Evolutionary conservation across 2,888 invertebrate genomes (phyloP).

Genomic region (Shargacucullia verbasci): DNA sequence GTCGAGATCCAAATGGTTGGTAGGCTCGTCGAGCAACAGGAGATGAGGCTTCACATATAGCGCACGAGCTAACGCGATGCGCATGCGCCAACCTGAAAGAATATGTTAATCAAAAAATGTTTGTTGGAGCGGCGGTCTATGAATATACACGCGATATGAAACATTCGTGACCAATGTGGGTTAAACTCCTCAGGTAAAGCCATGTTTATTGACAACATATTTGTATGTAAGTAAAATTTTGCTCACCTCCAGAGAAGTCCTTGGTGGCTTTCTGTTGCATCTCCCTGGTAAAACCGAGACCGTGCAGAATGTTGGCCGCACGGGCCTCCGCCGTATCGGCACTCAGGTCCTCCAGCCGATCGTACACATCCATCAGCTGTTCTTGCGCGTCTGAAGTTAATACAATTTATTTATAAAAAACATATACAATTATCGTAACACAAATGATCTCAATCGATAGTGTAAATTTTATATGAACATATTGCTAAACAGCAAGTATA

Average conservation of each 20-base stretch:
- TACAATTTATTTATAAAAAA: background rate
- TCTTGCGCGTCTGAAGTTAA: constrained; percentile 94
- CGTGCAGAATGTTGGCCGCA: constrained; percentile 98
- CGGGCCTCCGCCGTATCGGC: constrained; percentile 98
- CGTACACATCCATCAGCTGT: constrained; percentile 99
- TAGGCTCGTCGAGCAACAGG: constrained; percentile 98
- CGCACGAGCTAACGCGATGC: constrained; percentile 98
- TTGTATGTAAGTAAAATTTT: background rate
- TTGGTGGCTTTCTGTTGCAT: constrained; percentile 96
- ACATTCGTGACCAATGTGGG: too few species aligned
- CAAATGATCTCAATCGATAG: too few species aligned
- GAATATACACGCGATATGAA: too few species aligned
- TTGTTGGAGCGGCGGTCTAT: too few species aligned
- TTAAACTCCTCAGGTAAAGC: too few species aligned
- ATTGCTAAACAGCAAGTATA: background rate
- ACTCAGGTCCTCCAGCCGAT: constrained; percentile 98
- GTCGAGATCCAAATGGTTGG: constrained; percentile 99
- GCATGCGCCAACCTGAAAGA: constrained; percentile 97
- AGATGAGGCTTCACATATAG: constrained; percentile 99
- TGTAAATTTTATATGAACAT: too few species aligned
- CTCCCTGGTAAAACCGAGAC: constrained; percentile 97
- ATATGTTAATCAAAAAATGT: background rate
- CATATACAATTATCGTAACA: background rate
- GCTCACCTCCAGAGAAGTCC: constrained; percentile 94
- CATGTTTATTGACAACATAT: too few species aligned